A percentile compares a stretch with the other conserved stretches of the same genome.
Conservation (phyloP, 1,140 invertebrate genomes). For the Charaxes varanes region DNA sequence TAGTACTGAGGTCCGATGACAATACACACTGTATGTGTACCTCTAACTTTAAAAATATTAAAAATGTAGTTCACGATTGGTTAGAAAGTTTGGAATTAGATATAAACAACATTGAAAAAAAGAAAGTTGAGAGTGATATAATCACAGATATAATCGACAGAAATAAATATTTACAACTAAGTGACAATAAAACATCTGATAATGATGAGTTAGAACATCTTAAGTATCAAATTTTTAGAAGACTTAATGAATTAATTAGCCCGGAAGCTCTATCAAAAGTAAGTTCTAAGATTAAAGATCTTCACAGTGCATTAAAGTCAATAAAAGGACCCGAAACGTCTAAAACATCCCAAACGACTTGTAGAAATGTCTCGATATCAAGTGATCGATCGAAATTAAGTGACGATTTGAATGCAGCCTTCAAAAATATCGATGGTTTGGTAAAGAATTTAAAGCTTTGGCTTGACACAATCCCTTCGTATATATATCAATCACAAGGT, state of each 20-base stretch:
- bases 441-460: conserved; percentile 4
- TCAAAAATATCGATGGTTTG: no score
- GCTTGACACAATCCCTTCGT: not conserved
- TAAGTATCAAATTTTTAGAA: conserved; percentile 18
- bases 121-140: conserved; percentile 2
- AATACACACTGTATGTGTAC: conserved; percentile 4
- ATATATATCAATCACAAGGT: not conserved
- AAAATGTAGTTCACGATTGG: conserved; percentile 4
- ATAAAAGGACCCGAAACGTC: not conserved
- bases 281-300: not conserved
- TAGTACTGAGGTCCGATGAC: not conserved
- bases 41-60: not conserved
- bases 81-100: conserved; percentile 1
- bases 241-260: conserved; percentile 4
- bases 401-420: no score
- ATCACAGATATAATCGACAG: conserved; percentile 11
- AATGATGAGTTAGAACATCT: conserved; percentile 14
- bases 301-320: no score
- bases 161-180: conserved; percentile 16
- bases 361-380: no score
- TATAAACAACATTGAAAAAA: not conserved
- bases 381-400: no score
- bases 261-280: not conserved
- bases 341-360: not conserved
- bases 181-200: not conserved